A percentile compares a stretch with the other conserved stretches of the same genome.
These are phyloP conservation scores for Nysson spinosus DNA, from an alignment of 2,888 invertebrate species.

Conservation along the genomic window DNA sequence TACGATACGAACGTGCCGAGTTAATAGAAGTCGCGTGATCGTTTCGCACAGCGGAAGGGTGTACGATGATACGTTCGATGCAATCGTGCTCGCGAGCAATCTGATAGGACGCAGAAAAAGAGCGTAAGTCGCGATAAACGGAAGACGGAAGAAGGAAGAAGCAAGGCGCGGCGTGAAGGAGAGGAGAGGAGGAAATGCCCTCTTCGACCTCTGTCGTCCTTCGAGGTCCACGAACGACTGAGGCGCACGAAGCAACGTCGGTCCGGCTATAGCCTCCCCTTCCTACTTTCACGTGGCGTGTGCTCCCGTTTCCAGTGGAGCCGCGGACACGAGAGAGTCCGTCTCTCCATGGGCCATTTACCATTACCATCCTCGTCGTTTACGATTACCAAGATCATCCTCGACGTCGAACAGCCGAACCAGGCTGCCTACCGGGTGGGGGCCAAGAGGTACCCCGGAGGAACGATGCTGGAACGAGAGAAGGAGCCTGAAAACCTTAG, in stretches of 20 bases:
- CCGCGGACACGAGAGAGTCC: constrained; percentile 62
- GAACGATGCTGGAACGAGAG: constrained; percentile 16
- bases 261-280: constrained; percentile 74
- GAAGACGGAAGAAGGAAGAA: constrained; percentile 13
- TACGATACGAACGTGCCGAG: no score
- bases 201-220: constrained; percentile 77
- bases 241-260: constrained; percentile 71
- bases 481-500: constrained; percentile 44
- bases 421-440: no score
- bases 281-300: constrained; percentile 73
- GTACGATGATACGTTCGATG: no score
- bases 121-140: constrained; percentile 9
- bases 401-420: constrained; percentile 50
- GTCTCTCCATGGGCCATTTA: constrained; percentile 65
- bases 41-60: no score
- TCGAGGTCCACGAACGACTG: constrained; percentile 77
- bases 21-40: constrained; percentile 13
- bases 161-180: constrained; percentile 39
- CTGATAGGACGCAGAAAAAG: no score
- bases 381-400: constrained; percentile 70
- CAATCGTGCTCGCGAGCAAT: no score
- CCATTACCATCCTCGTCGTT: constrained; percentile 70
- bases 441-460: constrained; percentile 7
- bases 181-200: constrained; percentile 67
- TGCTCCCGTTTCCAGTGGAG: constrained; percentile 75